phyloP scores from a whole-genome alignment of 2,113 vertebrate genomes.

The Leptocoma aspasia region DNA sequence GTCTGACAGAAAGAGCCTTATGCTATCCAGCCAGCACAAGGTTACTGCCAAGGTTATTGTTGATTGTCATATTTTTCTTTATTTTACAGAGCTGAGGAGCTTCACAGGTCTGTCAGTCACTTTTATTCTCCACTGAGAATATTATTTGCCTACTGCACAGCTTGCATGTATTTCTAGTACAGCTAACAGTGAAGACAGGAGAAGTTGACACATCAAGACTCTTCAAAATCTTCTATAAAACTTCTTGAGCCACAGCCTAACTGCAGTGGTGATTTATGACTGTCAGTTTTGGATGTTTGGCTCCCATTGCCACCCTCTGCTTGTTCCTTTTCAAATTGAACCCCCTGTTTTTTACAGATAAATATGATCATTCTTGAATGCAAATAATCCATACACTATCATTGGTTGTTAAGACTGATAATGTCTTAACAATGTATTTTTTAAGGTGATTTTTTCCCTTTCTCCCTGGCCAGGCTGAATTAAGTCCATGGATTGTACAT shows the following conservation, averaged over 20 bases:
- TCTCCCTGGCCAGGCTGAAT: not conserved
- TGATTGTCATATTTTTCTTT: not conserved
- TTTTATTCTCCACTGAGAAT: not conserved
- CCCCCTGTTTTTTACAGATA: not conserved
- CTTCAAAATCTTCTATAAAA: not conserved
- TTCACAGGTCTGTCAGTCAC: not conserved
- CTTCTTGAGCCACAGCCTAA: not conserved
- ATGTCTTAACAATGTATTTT: too few relatives aligned
- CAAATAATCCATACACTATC: not conserved
- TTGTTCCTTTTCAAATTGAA: not conserved
- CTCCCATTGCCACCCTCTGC: not conserved
- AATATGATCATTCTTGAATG: not conserved
- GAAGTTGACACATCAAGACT: not conserved
- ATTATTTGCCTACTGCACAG: not conserved
- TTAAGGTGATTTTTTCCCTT: not conserved
- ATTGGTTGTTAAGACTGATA: not conserved
- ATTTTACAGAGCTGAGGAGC: not conserved
- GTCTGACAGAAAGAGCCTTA: not conserved
- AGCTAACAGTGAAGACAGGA: not conserved
- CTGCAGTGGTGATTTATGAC: rapidly evolving
- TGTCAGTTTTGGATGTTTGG: not conserved
- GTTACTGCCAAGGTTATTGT: not conserved
- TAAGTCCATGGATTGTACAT: not conserved
- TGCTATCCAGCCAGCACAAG: not conserved
- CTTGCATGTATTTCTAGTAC: not conserved